A percentile compares a stretch with the other conserved stretches of the same genome.
phyloP scores from a whole-genome alignment of 2,113 vertebrate genomes.

The Cryptotis parvus region DNA sequence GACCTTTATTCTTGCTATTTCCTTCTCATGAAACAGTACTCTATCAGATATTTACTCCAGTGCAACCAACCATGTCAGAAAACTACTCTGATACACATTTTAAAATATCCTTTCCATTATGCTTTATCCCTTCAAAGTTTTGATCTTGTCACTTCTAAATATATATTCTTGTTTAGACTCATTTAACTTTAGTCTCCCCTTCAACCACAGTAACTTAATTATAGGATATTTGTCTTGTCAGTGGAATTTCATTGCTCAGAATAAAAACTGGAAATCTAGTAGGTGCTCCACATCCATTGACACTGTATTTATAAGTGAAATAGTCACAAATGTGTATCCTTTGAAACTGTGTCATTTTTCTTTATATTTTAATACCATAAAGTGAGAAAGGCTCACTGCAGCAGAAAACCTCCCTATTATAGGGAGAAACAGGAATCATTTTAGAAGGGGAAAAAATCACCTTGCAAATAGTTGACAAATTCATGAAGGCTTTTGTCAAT shows the following conservation, averaged over 20 bases:
- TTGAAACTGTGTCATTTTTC: constrained; percentile 40
- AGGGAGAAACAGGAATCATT: constrained; percentile 5
- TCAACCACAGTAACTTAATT: background rate
- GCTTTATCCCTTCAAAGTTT: background rate
- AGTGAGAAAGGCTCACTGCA: constrained; percentile 35
- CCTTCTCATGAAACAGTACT: background rate
- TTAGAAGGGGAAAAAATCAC: constrained; percentile 22
- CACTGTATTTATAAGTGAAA: background rate
- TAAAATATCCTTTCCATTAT: background rate
- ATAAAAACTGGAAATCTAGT: background rate
- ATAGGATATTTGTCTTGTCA: background rate
- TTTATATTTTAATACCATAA: constrained; percentile 44
- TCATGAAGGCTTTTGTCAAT: constrained; percentile 19
- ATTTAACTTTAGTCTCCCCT: background rate
- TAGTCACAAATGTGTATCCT: background rate
- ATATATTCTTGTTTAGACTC: background rate
- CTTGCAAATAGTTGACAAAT: constrained; percentile 59
- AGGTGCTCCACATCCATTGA: background rate
- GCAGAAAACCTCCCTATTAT: constrained; percentile 30
- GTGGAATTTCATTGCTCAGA: background rate
- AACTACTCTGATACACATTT: background rate
- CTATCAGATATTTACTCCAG: too few relatives aligned
- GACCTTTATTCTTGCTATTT: background rate
- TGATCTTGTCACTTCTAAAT: background rate
- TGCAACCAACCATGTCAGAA: too few relatives aligned